Percentiles rank a stretch among this genome's conserved stretches.
These are phyloP conservation scores for Vanessa cardui DNA, from an alignment of 2,888 invertebrate species.

Conservation along the genomic window DNA sequence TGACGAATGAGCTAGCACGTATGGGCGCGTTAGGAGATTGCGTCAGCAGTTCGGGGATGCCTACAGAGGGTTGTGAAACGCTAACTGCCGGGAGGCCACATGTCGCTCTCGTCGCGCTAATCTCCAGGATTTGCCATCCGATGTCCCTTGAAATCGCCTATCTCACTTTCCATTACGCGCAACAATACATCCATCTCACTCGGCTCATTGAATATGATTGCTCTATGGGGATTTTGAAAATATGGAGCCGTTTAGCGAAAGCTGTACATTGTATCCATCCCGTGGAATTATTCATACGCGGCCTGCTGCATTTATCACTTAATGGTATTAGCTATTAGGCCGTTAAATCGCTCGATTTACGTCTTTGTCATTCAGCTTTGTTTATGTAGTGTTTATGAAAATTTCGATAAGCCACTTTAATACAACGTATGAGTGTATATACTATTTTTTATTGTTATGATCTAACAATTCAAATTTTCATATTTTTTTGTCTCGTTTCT, in stretches of 20 bases:
- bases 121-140: constrained; percentile 80
- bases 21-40: constrained; percentile 50
- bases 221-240: constrained; percentile 83
- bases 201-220: constrained; percentile 82
- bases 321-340: constrained; percentile 81
- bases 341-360: constrained; percentile 79
- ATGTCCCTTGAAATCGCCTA: constrained; percentile 64
- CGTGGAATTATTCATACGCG: constrained; percentile 80
- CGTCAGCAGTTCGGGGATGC: constrained; percentile 44
- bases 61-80: constrained; percentile 58
- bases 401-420: neutral
- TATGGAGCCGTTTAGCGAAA: constrained; percentile 82
- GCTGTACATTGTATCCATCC: constrained; percentile 81
- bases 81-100: constrained; percentile 81
- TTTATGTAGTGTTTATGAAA: neutral
- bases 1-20: constrained; percentile 37
- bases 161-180: constrained; percentile 57
- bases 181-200: constrained; percentile 68
- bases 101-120: constrained; percentile 81
- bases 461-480: neutral
- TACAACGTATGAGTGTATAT: too few species aligned
- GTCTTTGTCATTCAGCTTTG: constrained; percentile 57
- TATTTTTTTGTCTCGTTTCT: neutral
- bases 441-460: neutral
- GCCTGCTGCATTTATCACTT: constrained; percentile 81